These are phyloP conservation scores for Hypomecis punctinalis DNA, from an alignment of 2,888 invertebrate genomes.

Conservation along the genomic window DNA sequence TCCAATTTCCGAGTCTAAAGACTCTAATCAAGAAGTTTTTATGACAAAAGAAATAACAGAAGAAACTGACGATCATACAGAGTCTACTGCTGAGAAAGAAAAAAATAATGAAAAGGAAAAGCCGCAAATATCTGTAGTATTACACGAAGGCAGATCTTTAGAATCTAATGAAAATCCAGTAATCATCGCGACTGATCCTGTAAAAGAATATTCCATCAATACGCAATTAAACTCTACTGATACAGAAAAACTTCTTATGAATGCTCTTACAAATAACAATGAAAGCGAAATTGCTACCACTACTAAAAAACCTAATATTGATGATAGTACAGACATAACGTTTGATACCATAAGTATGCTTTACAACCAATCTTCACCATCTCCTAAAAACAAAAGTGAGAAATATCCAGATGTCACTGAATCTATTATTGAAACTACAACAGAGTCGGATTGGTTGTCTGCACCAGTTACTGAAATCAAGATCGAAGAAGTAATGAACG, in stretches of 20 bases:
- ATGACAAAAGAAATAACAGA: conserved; percentile 12
- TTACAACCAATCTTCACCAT: conserved; percentile 72
- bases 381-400: conserved; percentile 54
- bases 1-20: conserved; percentile 11
- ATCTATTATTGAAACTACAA: conserved; percentile 48
- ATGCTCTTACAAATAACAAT: conserved; percentile 53
- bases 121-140: background rate
- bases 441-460: conserved; percentile 73
- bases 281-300: conserved; percentile 41
- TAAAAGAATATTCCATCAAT: conserved; percentile 54
- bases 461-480: conserved; percentile 69
- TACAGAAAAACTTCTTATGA: conserved; percentile 56
- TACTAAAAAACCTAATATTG: conserved; percentile 46
- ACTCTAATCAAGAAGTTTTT: conserved; percentile 10
- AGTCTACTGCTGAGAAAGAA: background rate
- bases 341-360: conserved; percentile 71
- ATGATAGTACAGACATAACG: conserved; percentile 64
- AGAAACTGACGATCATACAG: background rate
- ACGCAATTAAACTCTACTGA: conserved; percentile 46
- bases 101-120: conserved; percentile 1
- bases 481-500: conserved; percentile 64
- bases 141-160: conserved; percentile 43
- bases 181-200: conserved; percentile 45
- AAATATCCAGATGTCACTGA: conserved; percentile 47
- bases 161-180: conserved; percentile 38